Evolutionary conservation across 92 coral and sea anemone genomes (phyloP).

Genomic region (Epizoanthus rinbou): DNA sequence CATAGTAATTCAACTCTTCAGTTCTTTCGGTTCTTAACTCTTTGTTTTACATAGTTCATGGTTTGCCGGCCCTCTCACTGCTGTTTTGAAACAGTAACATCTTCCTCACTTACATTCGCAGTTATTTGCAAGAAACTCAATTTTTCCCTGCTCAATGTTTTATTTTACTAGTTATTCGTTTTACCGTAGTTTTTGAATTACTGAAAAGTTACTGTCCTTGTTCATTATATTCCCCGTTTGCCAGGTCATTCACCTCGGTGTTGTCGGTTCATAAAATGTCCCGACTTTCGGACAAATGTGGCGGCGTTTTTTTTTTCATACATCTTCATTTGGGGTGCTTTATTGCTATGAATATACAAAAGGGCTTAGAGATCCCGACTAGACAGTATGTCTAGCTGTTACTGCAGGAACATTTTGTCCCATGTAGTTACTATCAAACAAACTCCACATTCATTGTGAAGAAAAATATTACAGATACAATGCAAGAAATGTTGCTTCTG

Average conservation of each 20-base stretch:
- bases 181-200: too few species aligned
- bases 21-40: too few species aligned
- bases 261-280: too few species aligned
- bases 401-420: neutral
- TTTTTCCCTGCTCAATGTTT: neutral
- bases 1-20: too few species aligned
- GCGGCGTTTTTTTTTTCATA: too few species aligned
- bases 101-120: neutral
- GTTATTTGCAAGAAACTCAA: neutral
- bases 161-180: neutral
- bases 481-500: slow-evolving; percentile 33
- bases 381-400: neutral
- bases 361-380: neutral
- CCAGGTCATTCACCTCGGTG: too few species aligned
- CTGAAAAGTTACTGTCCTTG: too few species aligned
- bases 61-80: slow-evolving; percentile 8
- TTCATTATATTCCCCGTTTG: too few species aligned
- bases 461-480: neutral
- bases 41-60: neutral
- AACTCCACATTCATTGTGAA: neutral
- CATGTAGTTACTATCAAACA: neutral
- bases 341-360: neutral
- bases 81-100: slow-evolving; percentile 27
- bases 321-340: too few species aligned
- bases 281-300: too few species aligned